phyloP scores from a whole-genome alignment of 2,113 vertebrate species.

The Elephas maximus region DNA sequence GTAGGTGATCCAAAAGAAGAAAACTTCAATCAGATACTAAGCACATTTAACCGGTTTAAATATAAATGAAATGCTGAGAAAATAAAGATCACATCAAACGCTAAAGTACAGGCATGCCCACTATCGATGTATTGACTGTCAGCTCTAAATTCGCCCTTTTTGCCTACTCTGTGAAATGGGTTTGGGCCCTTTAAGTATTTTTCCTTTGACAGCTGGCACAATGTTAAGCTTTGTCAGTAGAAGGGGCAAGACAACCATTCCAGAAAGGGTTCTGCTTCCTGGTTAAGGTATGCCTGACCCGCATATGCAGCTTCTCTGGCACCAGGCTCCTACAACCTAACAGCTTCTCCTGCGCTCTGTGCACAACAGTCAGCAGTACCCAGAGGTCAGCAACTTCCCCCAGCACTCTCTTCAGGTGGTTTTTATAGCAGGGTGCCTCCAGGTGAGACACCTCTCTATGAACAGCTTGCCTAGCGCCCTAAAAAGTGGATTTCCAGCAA shows the following conservation, averaged over 20 bases:
- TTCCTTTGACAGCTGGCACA: background rate
- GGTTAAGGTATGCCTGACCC: background rate
- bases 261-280: background rate
- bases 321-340: background rate
- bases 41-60: slow-evolving; percentile 22
- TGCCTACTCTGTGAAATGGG: background rate
- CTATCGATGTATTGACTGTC: background rate
- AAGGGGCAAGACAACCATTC: background rate
- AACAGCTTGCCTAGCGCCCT: background rate
- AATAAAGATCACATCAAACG: slow-evolving; percentile 46
- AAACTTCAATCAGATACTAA: background rate
- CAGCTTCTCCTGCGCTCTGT: too few species aligned
- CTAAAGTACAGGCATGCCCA: background rate
- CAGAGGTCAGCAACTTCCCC: too few species aligned
- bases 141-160: background rate
- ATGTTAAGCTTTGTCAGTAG: slow-evolving; percentile 1
- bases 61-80: slow-evolving; percentile 34
- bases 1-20: slow-evolving; percentile 11
- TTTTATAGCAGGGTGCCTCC: background rate
- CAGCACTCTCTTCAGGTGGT: too few species aligned
- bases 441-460: background rate
- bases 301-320: background rate
- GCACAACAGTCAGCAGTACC: too few species aligned
- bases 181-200: background rate
- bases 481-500: background rate